Evolutionary conservation across 1,140 invertebrate species (phyloP).

Genomic region (Zeugodacus cucurbitae): DNA sequence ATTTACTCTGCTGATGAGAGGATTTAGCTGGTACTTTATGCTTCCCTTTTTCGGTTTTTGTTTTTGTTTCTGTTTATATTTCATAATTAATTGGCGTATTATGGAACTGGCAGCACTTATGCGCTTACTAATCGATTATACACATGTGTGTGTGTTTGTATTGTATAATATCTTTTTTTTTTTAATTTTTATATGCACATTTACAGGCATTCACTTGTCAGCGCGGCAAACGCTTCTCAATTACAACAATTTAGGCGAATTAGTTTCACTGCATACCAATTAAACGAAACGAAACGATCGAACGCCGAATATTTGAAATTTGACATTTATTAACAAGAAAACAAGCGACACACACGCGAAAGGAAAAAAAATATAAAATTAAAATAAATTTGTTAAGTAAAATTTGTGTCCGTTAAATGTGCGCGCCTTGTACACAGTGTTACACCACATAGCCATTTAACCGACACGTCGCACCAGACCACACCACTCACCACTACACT

Average conservation of each 20-base stretch:
- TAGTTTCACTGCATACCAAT: neutral
- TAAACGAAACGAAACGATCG: neutral
- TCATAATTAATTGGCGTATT: neutral
- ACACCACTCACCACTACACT: neutral
- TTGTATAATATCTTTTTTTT: too few species aligned
- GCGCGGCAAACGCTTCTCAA: neutral
- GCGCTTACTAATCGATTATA: neutral
- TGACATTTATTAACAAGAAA: neutral
- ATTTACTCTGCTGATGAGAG: neutral
- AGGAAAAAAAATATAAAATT: neutral
- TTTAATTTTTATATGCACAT: neutral
- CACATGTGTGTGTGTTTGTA: too few species aligned
- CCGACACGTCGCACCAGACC: neutral
- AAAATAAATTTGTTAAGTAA: neutral
- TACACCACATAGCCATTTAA: neutral
- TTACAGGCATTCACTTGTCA: neutral
- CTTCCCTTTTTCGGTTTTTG: neutral
- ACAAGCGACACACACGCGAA: neutral
- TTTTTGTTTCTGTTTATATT: neutral
- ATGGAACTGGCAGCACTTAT: neutral
- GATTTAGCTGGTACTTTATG: neutral
- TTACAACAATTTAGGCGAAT: neutral
- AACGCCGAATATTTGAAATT: neutral
- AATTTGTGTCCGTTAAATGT: neutral
- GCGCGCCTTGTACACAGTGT: neutral